Percentiles rank a stretch among this genome's conserved stretches.
phyloP scores from a whole-genome alignment of 2,797 vertebrate species.

The Pyrocephalus nanus region DNA sequence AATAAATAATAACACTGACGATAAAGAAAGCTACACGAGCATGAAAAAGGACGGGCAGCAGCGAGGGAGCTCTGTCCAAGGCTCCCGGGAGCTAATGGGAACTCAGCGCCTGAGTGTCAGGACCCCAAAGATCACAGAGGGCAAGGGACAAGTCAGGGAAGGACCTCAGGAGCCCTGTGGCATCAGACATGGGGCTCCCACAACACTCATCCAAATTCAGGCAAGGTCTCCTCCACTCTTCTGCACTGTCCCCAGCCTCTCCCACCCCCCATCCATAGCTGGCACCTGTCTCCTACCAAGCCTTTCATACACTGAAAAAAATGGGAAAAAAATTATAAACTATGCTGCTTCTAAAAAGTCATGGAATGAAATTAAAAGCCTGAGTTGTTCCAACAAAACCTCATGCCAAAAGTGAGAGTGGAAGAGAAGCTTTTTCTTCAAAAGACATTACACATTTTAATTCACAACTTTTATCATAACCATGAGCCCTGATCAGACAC shows the following conservation, averaged over 20 bases:
- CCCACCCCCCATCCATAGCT: neutral
- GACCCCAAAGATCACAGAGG: neutral
- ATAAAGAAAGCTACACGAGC: neutral
- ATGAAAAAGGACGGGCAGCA: neutral
- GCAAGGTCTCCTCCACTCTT: neutral
- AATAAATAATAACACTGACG: neutral
- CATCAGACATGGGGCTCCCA: neutral
- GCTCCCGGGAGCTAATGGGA: neutral
- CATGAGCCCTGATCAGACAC: constrained; percentile 1
- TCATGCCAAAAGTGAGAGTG: constrained; percentile 1
- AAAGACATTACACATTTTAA: constrained; percentile 27
- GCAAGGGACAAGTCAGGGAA: neutral
- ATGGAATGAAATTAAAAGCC: neutral
- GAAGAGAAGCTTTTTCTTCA: constrained; percentile 38
- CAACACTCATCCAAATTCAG: neutral
- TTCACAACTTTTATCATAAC: constrained; percentile 25
- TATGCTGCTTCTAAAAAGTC: neutral
- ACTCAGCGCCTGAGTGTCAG: rapidly evolving
- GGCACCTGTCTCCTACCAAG: neutral
- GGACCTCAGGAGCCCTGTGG: rapidly evolving
- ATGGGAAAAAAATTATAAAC: neutral
- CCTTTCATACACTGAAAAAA: neutral
- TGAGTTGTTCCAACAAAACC: neutral
- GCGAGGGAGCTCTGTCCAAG: neutral
- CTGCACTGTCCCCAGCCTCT: neutral